Base-by-base conservation (phyloP, 1,140 invertebrate species). In the Drosophila melanica region DNA sequence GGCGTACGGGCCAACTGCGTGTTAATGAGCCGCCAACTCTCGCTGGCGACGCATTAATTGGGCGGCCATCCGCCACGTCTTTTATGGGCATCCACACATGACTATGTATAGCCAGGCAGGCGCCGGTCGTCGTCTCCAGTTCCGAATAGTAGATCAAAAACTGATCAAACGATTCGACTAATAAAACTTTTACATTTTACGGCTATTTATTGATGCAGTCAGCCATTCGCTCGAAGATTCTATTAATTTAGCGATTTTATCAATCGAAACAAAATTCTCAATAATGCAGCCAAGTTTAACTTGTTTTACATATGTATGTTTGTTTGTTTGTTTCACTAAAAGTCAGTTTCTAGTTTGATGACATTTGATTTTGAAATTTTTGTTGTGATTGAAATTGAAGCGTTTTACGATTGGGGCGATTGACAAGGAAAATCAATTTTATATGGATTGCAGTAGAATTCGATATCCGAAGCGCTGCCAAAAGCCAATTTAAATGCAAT, bases 21-120 rank as follows among this genome's bases (percentile, higher is more conserved):
- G 82, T 87, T 86, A 86, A 86, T 86, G 82, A 86, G 82, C 82
- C 82, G 82, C 75, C 75, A 85, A 78, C 81, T 86, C 81, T 86
- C 82, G 81, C 65, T 75, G 78, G 70, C 75, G 81, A 86, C 78
- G 81, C 82, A 87, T 79, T 87, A 86, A 86, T 86, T 81, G 82
- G 79, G 76, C 79, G 51, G 53, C 45, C 67, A 68, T 55, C 12
- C 50, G 53, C 47, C 63, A 64, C 57, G 67, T 68, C 81, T 58
- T 86, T 82, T 86, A 86, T 87, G 81, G 81, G 55, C 81, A 86
- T 77, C 37, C 30, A 54, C 48, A 54, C 33, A 77, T 70, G 67
- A 67, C 75, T 65, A 62, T 77, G 67, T 81, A 79, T 64, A 79
- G 66, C 54, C 66, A 53, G 42, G 33, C 66, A 62, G 78, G 82